Evolutionary conservation across 2,113 vertebrate genomes (phyloP), one percentile per base, ranked within the genome.

Genomic region (Myotis yumanensis): DNA sequence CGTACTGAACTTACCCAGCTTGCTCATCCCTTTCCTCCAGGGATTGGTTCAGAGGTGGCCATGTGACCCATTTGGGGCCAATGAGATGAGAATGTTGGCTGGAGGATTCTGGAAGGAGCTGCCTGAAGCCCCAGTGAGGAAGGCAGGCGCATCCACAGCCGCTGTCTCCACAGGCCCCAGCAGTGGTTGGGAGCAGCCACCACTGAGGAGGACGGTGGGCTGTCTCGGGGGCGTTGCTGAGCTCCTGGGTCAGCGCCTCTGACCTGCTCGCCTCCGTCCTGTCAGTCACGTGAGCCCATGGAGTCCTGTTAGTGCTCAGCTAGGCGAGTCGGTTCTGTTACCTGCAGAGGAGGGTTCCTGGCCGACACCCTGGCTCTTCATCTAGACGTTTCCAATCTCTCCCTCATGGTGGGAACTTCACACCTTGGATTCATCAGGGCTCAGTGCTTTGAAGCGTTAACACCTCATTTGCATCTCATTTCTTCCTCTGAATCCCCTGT

Each of bases 161-260:
- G 3, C 16, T 22, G 22, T 54, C 25, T n/a, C 43, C 4, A 0
- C 1, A 1, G 32, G 0, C 14, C 69, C 57, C 32, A 37, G 2
- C 7, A 3, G 22, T 76, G 37, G 37, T 62, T 54, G 32, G 68
- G 52, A 72, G 32, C 1, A n/a, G 46, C 28, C 23, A 62, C 43
- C 15, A 3, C 0, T 11, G 86, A 76, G 66, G 66, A 25, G 32
- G 72, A 62, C 0, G 3, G 43, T 54, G 86, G 80, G 10, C 59
- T 46, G 0, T 25, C 3, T 10, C 15, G 54, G 59, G 28, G 16
- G 71, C 59, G 1, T 2, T 9, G 23, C 22, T 15, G 82, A 73
- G 32, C 14, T 75, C 10, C 73, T 43, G 71, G 25, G 30, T 62
- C 52, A 73, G 1, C 9, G 12, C 8, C 25, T 25, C 23, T 22